These are phyloP conservation scores for Cirrhinus molitorella DNA, from an alignment of 2,797 vertebrate species.

Conservation along the genomic window DNA sequence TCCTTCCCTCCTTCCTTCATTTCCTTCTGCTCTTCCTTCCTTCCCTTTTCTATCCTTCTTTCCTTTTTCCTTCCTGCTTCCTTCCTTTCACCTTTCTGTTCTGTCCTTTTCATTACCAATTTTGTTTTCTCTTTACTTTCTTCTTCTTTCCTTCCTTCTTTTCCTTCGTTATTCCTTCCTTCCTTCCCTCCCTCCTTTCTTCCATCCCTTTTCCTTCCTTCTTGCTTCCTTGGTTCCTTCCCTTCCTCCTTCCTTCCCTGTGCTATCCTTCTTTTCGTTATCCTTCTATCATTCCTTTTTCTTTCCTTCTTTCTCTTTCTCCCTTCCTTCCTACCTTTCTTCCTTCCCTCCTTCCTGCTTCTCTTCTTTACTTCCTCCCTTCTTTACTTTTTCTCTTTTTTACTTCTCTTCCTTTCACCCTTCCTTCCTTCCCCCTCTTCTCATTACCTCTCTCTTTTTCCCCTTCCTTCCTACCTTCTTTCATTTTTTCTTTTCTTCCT, in stretches of 20 bases:
- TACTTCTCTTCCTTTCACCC: not conserved
- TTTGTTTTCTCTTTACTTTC: too few relatives aligned
- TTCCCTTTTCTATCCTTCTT: not conserved
- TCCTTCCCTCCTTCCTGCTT: too few relatives aligned
- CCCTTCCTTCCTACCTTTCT: not conserved
- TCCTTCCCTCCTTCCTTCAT: not conserved
- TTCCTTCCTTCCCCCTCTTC: not conserved
- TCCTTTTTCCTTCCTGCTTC: not conserved
- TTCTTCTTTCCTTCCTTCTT: too few relatives aligned
- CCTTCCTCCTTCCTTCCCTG: not conserved
- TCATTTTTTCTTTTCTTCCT: not conserved
- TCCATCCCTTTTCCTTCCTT: not conserved
- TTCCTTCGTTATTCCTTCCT: not conserved
- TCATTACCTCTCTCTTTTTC: accelerated
- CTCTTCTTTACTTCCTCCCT: not conserved
- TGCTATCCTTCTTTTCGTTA: not conserved
- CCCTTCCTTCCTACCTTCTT: not conserved
- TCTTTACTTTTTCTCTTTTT: accelerated
- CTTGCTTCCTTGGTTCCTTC: not conserved
- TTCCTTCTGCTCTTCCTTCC: not conserved
- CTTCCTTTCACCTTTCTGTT: not conserved
- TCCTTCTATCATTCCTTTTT: too few relatives aligned
- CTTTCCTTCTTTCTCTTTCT: not conserved
- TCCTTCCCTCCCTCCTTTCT: too few relatives aligned
- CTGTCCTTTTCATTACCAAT: not conserved